Evolutionary conservation across 2,888 invertebrate genomes (phyloP).

Genomic region (Lissocephala sabroskyi): DNA sequence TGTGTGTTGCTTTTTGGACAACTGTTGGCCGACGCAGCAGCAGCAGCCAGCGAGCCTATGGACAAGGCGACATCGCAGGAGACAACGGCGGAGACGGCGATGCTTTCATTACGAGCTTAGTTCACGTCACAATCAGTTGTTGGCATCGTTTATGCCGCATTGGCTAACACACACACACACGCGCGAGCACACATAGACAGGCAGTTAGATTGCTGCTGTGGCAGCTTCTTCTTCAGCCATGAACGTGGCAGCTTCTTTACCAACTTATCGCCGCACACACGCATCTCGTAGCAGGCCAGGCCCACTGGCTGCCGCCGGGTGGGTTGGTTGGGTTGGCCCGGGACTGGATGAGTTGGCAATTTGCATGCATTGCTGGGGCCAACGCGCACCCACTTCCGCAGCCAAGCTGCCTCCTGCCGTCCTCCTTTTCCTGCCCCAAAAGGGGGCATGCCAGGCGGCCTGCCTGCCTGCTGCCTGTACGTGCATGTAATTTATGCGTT

Average conservation of each 20-base stretch:
- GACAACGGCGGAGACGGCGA: too few species aligned
- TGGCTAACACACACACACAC: slow-evolving; percentile 39
- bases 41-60: not conserved
- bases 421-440: not conserved
- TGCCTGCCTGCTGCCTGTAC: slow-evolving; percentile 39
- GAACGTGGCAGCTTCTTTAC: slow-evolving; percentile 55
- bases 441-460: slow-evolving; percentile 14
- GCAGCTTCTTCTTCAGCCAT: slow-evolving; percentile 65
- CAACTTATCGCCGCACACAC: slow-evolving; percentile 47
- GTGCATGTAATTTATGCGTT: slow-evolving; percentile 66
- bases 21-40: not conserved
- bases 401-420: not conserved
- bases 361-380: slow-evolving; percentile 41
- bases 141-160: slow-evolving; percentile 67
- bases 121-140: slow-evolving; percentile 70
- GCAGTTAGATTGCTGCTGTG: slow-evolving; percentile 20
- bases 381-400: slow-evolving; percentile 10
- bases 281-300: slow-evolving; percentile 4
- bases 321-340: too few species aligned
- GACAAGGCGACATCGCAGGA: too few species aligned
- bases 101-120: slow-evolving; percentile 69
- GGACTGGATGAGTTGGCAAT: slow-evolving; percentile 22
- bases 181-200: slow-evolving; percentile 1
- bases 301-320: slow-evolving; percentile 12
- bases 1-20: slow-evolving; percentile 20